A percentile compares a stretch with the other conserved stretches of the same genome.
These are phyloP conservation scores for Idaea biselata DNA, from an alignment of 2,888 invertebrate genomes.

Conservation along the genomic window DNA sequence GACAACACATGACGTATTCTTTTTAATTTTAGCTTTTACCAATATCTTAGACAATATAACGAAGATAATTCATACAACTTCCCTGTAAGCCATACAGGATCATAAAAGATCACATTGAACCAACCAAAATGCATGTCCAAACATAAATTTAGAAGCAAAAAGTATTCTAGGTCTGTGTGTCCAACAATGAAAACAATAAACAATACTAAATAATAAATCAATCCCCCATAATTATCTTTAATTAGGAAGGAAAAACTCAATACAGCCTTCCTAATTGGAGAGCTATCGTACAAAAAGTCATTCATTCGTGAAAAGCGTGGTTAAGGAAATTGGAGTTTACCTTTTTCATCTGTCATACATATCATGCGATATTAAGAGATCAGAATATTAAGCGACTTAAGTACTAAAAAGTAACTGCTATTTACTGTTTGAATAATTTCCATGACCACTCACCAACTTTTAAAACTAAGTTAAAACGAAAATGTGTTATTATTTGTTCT, in stretches of 20 bases:
- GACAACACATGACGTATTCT: not conserved
- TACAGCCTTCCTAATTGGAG: constrained; percentile 53
- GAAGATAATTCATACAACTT: not conserved
- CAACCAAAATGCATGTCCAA: too few relatives aligned
- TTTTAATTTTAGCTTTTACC: not conserved
- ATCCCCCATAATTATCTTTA: constrained; percentile 17
- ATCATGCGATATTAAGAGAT: constrained; percentile 9
- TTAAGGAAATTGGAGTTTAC: constrained; percentile 32
- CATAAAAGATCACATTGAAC: too few relatives aligned
- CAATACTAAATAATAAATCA: not conserved
- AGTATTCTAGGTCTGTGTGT: too few relatives aligned
- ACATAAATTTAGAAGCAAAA: too few relatives aligned
- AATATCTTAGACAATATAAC: not conserved
- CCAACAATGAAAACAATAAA: too few relatives aligned
- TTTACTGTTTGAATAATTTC: not conserved
- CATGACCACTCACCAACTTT: too few relatives aligned
- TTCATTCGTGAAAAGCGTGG: constrained; percentile 42
- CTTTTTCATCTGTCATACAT: constrained; percentile 8
- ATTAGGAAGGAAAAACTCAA: constrained; percentile 40
- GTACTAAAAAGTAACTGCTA: not conserved
- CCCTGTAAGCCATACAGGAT: too few relatives aligned
- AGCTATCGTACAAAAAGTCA: constrained; percentile 48
- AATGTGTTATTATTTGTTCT: too few relatives aligned
- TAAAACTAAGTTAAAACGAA: too few relatives aligned
- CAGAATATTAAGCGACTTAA: constrained; percentile 7